These are phyloP conservation scores for Macrophya alboannulata DNA, from an alignment of 2,888 invertebrate species.

Conservation along the genomic window DNA sequence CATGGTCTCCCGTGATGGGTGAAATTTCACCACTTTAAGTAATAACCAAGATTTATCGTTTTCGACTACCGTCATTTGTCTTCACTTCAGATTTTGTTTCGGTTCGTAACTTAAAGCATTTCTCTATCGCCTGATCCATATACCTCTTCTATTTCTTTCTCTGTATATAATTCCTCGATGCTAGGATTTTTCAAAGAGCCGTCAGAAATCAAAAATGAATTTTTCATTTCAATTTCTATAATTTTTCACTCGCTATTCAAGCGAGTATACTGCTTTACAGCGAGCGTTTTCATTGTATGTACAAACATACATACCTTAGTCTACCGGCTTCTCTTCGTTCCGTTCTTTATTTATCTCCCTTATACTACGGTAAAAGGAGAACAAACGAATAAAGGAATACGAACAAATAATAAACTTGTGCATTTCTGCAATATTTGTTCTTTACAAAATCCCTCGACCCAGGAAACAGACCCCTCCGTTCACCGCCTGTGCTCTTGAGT, in stretches of 20 bases:
- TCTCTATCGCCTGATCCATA: background rate
- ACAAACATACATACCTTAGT: background rate
- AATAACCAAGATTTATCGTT: constrained; percentile 49
- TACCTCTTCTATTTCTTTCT: background rate
- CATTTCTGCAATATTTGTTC: constrained; percentile 5
- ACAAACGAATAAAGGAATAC: constrained; percentile 31
- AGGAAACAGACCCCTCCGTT: background rate
- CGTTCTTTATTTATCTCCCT: background rate
- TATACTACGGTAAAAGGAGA: background rate
- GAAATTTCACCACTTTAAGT: constrained; percentile 44
- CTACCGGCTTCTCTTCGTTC: background rate
- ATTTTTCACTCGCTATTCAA: background rate
- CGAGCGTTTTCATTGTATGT: background rate
- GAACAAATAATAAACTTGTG: constrained; percentile 6
- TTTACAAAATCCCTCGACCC: background rate
- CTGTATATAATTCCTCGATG: too few relatives aligned
- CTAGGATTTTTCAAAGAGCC: too few relatives aligned
- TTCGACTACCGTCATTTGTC: constrained; percentile 45
- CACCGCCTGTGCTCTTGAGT: background rate
- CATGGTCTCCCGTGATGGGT: background rate
- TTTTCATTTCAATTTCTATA: too few relatives aligned
- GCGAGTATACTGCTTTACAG: background rate
- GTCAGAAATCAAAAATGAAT: too few relatives aligned
- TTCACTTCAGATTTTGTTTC: constrained; percentile 11
- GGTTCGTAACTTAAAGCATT: background rate